These are phyloP conservation scores for Bunonema sp. DNA, from an alignment of 2,888 invertebrate genomes.

Conservation along the genomic window DNA sequence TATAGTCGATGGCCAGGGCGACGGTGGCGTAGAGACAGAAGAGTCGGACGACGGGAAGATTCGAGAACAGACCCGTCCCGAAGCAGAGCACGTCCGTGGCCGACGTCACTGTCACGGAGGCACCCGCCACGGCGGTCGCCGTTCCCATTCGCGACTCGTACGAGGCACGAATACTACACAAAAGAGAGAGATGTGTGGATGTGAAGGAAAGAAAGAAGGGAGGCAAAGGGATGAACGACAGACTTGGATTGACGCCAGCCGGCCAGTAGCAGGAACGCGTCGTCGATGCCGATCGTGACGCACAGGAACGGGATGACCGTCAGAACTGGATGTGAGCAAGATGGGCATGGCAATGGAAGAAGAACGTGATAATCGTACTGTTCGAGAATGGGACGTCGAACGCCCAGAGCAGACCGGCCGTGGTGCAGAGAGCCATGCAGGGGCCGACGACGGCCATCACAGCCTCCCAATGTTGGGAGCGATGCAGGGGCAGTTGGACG, in stretches of 20 bases:
- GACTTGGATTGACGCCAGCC: slow-evolving; percentile 39
- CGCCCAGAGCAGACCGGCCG: slow-evolving; percentile 29
- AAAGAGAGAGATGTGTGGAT: background rate
- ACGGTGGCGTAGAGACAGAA: slow-evolving; percentile 38
- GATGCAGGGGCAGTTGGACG: slow-evolving; percentile 24
- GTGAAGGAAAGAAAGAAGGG: background rate
- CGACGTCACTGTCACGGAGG: slow-evolving; percentile 23
- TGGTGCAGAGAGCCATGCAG: slow-evolving; percentile 35
- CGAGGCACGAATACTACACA: slow-evolving; percentile 15
- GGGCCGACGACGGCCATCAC: slow-evolving; percentile 33
- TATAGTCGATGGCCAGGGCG: slow-evolving; percentile 32
- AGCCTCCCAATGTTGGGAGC: slow-evolving; percentile 36
- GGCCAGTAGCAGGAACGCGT: slow-evolving; percentile 36
- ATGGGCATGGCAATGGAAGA: too few species aligned
- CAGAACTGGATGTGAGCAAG: too few species aligned
- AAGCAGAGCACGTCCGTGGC: slow-evolving; percentile 38
- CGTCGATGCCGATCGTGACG: slow-evolving; percentile 39
- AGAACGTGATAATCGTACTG: too few species aligned
- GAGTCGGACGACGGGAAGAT: slow-evolving; percentile 36
- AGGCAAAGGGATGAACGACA: background rate
- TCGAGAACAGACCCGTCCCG: slow-evolving; percentile 34
- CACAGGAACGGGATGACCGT: slow-evolving; percentile 35
- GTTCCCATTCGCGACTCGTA: slow-evolving; percentile 19
- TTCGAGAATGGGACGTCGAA: slow-evolving; percentile 35
- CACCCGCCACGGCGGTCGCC: slow-evolving; percentile 19